Evolutionary conservation across 2,888 invertebrate species (phyloP), one percentile per base, ranked within the genome.

Genomic region (Tribolium freemani): DNA sequence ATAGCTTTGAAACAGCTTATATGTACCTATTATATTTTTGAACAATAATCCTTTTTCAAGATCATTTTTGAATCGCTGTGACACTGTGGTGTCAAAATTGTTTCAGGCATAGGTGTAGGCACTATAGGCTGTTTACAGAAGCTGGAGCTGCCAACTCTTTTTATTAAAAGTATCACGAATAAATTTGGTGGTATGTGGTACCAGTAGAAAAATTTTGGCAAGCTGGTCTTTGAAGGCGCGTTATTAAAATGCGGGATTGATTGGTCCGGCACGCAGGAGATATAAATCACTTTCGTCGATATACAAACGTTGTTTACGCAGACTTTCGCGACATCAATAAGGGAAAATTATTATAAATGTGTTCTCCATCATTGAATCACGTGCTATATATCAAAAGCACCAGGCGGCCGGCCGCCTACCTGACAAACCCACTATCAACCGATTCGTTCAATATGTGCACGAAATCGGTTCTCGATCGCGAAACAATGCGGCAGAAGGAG

Each of bases 261-360:
- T 63, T 53, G 48, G 45, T 13, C 20, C 5, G 30, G 31, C 16
- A 31, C 16, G 63, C 53, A 70, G 58, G 61, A 73, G 61, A 54
- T 61, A 73, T 73, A 73, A 71, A 73, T 73, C 73, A 57, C 51
- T 44, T 64, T 70, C 64, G 61, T 61, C 69, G n/a, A 57, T 75
- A 61, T 70, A 67, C 70, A 63, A 60, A 56, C 73, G 69, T 70
- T 78, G 77, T 77, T 78, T 77, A 77, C 73, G 72, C 72, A 73
- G 51, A 69, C 76, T 66, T 71, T 77, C 71, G 73, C 75, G 78
- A 77, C 77, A 76, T 79, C 78, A 77, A 77, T 79, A 79, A 77
- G 77, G 69, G 76, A 77, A 80, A 80, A 80, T 79, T 80, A 78
- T 79, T 79, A 79, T 78, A 77, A 77, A 80, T 80, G 78, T 76